A percentile compares a stretch with the other conserved stretches of the same genome.
phyloP scores from a whole-genome alignment of 2,888 invertebrate genomes.

The Drosophila demipolita region DNA sequence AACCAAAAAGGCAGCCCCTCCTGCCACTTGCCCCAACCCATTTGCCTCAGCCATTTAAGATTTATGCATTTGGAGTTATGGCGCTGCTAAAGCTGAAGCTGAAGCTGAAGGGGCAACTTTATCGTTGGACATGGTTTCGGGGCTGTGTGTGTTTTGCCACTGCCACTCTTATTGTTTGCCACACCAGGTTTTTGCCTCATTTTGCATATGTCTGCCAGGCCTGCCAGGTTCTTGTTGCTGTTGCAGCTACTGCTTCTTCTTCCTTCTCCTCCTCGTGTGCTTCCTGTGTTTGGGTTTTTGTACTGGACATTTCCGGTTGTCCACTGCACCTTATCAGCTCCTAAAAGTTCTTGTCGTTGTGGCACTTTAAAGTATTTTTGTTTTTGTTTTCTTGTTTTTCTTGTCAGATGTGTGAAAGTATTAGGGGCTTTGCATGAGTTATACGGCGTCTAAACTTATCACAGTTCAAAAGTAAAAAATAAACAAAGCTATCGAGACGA shows the following conservation, averaged over 20 bases:
- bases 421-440: constrained; percentile 15
- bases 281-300: constrained; percentile 7
- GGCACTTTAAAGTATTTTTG: constrained; percentile 13
- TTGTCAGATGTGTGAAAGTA: constrained; percentile 20
- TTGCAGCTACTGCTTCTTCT: neutral
- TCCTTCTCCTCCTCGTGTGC: constrained; percentile 1
- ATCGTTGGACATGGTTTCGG: constrained; percentile 52
- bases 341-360: constrained; percentile 36
- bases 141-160: constrained; percentile 11
- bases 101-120: constrained; percentile 67
- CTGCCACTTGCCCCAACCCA: constrained; percentile 5
- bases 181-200: constrained; percentile 10
- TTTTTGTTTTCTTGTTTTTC: neutral
- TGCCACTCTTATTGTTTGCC: constrained; percentile 18
- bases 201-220: constrained; percentile 15
- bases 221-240: neutral
- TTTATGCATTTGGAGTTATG: constrained; percentile 79
- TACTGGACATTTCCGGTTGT: constrained; percentile 67
- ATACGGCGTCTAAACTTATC: constrained; percentile 8
- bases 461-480: constrained; percentile 9
- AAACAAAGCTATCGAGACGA: constrained; percentile 16
- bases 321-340: constrained; percentile 65
- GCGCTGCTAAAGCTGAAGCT: constrained; percentile 21
- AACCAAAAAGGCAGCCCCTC: constrained; percentile 11
- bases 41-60: constrained; percentile 55